Base-by-base conservation (phyloP, 2,888 invertebrate species). In the Acleris holmiana region DNA sequence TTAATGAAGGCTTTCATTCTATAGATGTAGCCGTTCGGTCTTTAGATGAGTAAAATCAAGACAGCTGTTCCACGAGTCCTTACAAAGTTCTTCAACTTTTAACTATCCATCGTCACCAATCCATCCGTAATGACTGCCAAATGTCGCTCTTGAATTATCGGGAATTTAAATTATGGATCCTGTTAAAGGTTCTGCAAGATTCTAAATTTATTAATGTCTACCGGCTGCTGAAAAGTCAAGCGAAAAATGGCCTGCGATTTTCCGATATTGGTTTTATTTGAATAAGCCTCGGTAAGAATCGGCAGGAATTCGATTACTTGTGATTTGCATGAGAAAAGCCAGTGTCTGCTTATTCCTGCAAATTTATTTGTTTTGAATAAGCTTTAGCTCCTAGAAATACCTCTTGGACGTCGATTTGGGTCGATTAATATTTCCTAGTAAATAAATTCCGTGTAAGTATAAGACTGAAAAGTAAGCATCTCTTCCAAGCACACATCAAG, bases 191-290 rank as follows among this genome's bases (percentile, higher is more conserved):
- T 63, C 25, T 50, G 41, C 40, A 58, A 64, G 46, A 29, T 25
- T 57, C 57, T 57, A 19, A 64, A 57, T 53, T 40, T 25, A 25
- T 29, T 29, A 29, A 29, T 29, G 29, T 8, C 29, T 29, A 2
- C 8, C 29, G 29, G 29, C 29, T 29, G 29, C 29, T 29, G 29
- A 8, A 29, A 29, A 8, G 29, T 29, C 29, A 29, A 29, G 29
- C 29, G 29, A 29, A 29, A 29, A 29, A 29, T 29, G 29, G 29
- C 8, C 8, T 29, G 29, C 29, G 8, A 46, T 50, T 19, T 58
- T 51, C 47, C 35, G 41, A 53, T 58, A 64, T 64, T 58, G 53
- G 51, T 48, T 58, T 51, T 64, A 58, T 58, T 48, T 17, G 51
- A 63, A 51, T 23, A 25, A 29, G 44, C 21, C 21, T 61, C 40